These are phyloP conservation scores for Heliconius eleuchia DNA, from an alignment of 1,140 invertebrate species.

Conservation along the genomic window DNA sequence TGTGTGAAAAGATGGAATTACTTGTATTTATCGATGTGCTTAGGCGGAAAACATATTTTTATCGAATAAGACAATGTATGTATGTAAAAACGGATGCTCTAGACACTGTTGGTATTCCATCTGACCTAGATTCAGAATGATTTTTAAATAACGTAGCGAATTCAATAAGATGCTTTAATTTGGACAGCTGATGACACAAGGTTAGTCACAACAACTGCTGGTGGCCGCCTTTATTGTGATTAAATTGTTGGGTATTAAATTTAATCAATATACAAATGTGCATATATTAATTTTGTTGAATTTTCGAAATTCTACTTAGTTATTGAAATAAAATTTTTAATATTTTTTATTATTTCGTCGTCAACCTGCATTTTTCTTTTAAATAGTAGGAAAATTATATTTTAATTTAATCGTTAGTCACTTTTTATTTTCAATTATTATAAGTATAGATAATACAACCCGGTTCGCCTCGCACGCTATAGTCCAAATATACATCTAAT, in stretches of 20 bases:
- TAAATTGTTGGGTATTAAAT: not conserved
- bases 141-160: constrained; percentile 43
- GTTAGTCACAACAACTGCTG: constrained; percentile 21
- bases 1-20: no score
- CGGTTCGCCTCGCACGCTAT: no score
- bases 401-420: no score
- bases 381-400: no score
- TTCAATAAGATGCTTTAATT: constrained; percentile 40
- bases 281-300: not conserved
- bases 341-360: no score
- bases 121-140: constrained; percentile 40
- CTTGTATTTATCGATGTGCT: not conserved
- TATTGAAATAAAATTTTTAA: no score
- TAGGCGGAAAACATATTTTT: not conserved
- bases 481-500: no score
- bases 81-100: not conserved
- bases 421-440: no score
- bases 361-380: no score
- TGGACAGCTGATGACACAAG: constrained; percentile 38
- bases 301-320: not conserved
- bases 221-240: not conserved
- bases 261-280: not conserved
- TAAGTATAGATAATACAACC: no score
- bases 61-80: not conserved
- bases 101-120: constrained; percentile 2